Conservation (phyloP, 2,797 vertebrate genomes). For the Alcedo atthis region DNA sequence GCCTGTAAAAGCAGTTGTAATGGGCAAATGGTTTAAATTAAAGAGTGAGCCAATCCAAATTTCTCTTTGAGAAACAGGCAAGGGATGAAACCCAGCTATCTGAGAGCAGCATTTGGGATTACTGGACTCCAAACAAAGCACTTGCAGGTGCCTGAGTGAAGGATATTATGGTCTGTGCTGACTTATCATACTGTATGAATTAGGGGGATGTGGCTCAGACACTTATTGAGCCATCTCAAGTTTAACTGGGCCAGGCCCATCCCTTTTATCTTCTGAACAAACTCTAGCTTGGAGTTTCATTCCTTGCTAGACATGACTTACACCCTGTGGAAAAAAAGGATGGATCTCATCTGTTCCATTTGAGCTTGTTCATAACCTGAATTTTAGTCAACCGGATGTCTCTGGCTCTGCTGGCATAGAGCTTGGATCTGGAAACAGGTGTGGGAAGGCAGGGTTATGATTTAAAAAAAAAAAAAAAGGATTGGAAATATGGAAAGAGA, state of each 20-base stretch:
- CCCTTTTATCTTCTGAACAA: slow-evolving; percentile 58
- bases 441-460: background rate
- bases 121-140: slow-evolving; percentile 42
- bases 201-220: slow-evolving; percentile 54
- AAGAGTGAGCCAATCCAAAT: slow-evolving; percentile 32
- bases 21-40: slow-evolving; percentile 63
- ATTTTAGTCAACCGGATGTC: slow-evolving; percentile 4
- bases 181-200: slow-evolving; percentile 27
- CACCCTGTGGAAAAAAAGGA: slow-evolving; percentile 40
- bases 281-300: background rate
- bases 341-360: slow-evolving; percentile 13
- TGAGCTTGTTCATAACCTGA: background rate
- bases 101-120: background rate
- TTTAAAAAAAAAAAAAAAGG: background rate
- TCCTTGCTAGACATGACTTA: slow-evolving; percentile 31
- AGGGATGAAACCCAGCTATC: slow-evolving; percentile 62
- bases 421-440: slow-evolving; percentile 10
- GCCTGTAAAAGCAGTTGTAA: slow-evolving; percentile 23
- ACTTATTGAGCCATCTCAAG: slow-evolving; percentile 38
- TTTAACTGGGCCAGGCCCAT: slow-evolving; percentile 46
- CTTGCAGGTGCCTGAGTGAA: slow-evolving; percentile 45
- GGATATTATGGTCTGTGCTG: background rate
- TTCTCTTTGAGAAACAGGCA: slow-evolving; percentile 12
- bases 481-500: background rate
- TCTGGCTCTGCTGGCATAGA: background rate